A percentile compares a stretch with the other conserved stretches of the same genome.
Conservation (phyloP, 2,113 vertebrate species). For the Otolemur garnettii region DNA sequence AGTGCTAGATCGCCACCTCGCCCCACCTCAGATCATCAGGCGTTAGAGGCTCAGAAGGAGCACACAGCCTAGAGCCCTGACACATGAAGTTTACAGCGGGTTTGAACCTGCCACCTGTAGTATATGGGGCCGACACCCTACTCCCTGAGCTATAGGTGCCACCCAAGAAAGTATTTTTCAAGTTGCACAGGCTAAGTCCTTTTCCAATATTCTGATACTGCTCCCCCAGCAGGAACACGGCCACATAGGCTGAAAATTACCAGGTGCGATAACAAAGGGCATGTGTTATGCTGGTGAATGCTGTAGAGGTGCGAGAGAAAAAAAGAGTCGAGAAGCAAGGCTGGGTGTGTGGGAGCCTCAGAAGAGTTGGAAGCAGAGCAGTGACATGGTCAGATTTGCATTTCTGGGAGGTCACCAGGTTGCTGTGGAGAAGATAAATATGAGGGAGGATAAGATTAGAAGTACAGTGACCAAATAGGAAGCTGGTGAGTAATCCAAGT, state of each 20-base stretch:
- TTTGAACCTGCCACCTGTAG: too few relatives aligned
- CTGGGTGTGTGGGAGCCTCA: neutral
- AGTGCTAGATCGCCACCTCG: too few relatives aligned
- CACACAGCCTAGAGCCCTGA: too few relatives aligned
- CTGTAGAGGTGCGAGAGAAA: neutral
- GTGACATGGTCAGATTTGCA: neutral
- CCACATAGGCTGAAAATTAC: neutral
- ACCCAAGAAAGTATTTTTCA: neutral
- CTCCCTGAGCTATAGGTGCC: too few relatives aligned
- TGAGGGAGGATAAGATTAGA: neutral
- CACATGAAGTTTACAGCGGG: too few relatives aligned
- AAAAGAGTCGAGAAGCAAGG: neutral
- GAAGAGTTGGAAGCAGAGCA: neutral
- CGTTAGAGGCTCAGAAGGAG: too few relatives aligned
- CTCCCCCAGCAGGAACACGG: neutral
- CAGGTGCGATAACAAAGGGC: neutral
- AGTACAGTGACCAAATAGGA: neutral
- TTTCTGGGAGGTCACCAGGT: neutral
- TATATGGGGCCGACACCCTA: too few relatives aligned
- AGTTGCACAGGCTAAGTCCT: neutral
- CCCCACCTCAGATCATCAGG: too few relatives aligned
- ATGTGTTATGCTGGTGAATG: neutral
- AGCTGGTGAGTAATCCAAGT: neutral
- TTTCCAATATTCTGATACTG: neutral
- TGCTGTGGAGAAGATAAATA: neutral